A percentile compares a stretch with the other conserved stretches of the same genome.
Conservation (phyloP, 2,113 vertebrate species). For the Melanotaenia duboulayi region DNA sequence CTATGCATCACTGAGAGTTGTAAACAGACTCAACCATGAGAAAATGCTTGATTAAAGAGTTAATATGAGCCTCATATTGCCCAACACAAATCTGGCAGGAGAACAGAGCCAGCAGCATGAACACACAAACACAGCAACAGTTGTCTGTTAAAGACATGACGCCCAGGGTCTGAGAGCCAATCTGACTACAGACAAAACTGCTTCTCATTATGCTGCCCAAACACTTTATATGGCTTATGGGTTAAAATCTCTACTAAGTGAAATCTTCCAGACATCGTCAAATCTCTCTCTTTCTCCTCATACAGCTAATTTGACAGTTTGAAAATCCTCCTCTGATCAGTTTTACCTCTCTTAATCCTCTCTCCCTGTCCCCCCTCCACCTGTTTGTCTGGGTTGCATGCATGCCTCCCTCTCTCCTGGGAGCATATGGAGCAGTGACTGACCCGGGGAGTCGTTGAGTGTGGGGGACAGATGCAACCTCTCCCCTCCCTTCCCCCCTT, state of each 20-base stretch:
- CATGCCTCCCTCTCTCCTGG: slow-evolving; percentile 68
- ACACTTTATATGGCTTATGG: slow-evolving; percentile 56
- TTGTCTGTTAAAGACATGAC: slow-evolving; percentile 23
- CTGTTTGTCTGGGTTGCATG: slow-evolving; percentile 70
- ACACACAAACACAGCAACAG: slow-evolving; percentile 35
- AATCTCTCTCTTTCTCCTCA: slow-evolving; percentile 50
- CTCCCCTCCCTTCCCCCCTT: slow-evolving; percentile 26
- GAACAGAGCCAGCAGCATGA: neutral
- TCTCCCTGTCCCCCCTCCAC: slow-evolving; percentile 58
- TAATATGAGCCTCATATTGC: neutral
- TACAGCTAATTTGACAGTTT: slow-evolving; percentile 73
- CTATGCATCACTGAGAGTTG: too few species aligned
- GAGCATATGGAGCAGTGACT: slow-evolving; percentile 80
- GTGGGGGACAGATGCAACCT: slow-evolving; percentile 79
- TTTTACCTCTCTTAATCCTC: slow-evolving; percentile 70
- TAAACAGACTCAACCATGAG: too few species aligned
- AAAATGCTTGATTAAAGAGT: too few species aligned
- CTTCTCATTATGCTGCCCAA: slow-evolving; percentile 30
- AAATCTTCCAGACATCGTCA: slow-evolving; percentile 52
- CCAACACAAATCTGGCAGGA: neutral
- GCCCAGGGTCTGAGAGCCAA: slow-evolving; percentile 20
- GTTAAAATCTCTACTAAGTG: slow-evolving; percentile 44
- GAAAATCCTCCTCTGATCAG: slow-evolving; percentile 56
- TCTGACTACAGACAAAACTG: slow-evolving; percentile 27
- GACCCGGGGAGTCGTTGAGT: slow-evolving; percentile 77